Evolutionary conservation across 2,113 vertebrate species (phyloP).

Genomic region (Brienomyrus brachyistius): DNA sequence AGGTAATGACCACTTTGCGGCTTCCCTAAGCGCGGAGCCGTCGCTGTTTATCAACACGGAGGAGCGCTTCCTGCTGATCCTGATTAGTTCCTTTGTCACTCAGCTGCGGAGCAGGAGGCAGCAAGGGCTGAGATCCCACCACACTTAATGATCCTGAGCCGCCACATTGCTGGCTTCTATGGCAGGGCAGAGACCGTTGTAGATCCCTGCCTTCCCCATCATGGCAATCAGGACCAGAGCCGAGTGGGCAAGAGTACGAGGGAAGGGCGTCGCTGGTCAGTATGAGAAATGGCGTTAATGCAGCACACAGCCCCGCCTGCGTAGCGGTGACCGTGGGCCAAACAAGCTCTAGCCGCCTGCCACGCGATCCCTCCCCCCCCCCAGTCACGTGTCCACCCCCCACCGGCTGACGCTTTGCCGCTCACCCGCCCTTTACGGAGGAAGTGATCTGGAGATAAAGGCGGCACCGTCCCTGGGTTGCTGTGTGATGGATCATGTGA

Average conservation of each 20-base stretch:
- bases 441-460: not conserved
- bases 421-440: not conserved
- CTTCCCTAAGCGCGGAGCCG: slow-evolving; percentile 8
- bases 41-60: slow-evolving; percentile 30
- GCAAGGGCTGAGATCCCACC: not conserved
- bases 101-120: slow-evolving; percentile 6
- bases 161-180: not conserved
- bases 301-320: not conserved
- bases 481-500: not conserved
- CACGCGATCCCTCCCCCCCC: not conserved
- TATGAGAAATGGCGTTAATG: not conserved
- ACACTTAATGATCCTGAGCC: not conserved
- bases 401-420: not conserved
- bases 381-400: not conserved
- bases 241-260: not conserved
- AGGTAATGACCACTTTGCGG: slow-evolving; percentile 22
- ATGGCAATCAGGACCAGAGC: not conserved
- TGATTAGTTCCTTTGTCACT: slow-evolving; percentile 33
- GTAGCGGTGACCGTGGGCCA: not conserved
- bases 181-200: not conserved
- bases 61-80: slow-evolving; percentile 17
- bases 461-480: not conserved
- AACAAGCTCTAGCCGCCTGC: not conserved
- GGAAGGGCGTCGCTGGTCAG: not conserved
- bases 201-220: not conserved